Base-by-base conservation (phyloP, 2,113 vertebrate species). In the Mormoops blainvillei region DNA sequence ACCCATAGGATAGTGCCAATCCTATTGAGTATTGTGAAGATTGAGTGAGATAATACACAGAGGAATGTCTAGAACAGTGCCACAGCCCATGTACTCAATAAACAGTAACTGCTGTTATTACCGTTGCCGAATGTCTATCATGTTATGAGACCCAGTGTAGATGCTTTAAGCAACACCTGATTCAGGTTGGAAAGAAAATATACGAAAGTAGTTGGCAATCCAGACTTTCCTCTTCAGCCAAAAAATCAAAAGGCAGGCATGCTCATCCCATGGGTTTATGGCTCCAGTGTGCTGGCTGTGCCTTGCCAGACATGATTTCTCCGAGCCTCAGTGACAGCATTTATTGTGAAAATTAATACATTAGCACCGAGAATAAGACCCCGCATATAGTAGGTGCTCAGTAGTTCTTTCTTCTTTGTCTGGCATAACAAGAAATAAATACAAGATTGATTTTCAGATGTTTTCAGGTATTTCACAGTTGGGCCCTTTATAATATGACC, bases 391-490 rank as follows among this genome's bases (percentile, higher is more conserved):
- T 33, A 18, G 5, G 26, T 58, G n/a, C 13, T 87, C 33, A 43
- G 0, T 87, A 87, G 86, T 91, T 81, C 94, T 41, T 91, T 81
- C 94, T 41, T 80, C 48, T 70, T 92, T 94, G 43, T 89, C n/a
- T 67, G 43, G 28, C 7, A 28, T 68, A 52, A 58, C 63, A 89
- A 91, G 41, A 78, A 95, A 80, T 83, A 92, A 76, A 85, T 20
- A 54, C 14, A 65, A 70, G 31, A 65, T 94, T 2, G 0, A 80
- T 89, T 68, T 96, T 73, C 65, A 80, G 33, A 52, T 89, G 22
- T 56, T 91, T 89, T 61, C 13, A 54, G 68, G 38, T 36, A 96
- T 94, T 95, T 96, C 83, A 52, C 67, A 77, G 65, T 73, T 48
- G n/a, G 12, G 19, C 7, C 38, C 24, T 93, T 93, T 93, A 94